Percentiles rank a stretch among this genome's conserved stretches.
Conservation (phyloP, 2,113 vertebrate genomes). For the Raphicerus campestris region DNA sequence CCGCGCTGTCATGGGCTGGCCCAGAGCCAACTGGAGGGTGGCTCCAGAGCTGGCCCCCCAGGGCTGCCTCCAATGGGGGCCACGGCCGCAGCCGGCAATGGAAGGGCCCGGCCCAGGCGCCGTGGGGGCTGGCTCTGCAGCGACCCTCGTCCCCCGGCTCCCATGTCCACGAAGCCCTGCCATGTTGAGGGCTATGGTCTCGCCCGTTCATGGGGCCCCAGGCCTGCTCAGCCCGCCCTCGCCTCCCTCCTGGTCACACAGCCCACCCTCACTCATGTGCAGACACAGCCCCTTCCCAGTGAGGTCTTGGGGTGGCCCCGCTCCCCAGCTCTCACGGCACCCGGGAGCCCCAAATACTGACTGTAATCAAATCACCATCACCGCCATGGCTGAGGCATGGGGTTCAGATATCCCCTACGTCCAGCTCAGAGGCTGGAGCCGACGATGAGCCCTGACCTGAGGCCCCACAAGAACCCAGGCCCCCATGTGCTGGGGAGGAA, state of each 20-base stretch:
- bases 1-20: neutral
- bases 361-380: accelerated
- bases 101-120: neutral
- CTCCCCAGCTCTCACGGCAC: accelerated
- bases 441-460: accelerated
- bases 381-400: accelerated
- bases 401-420: accelerated
- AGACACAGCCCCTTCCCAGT: too few species aligned
- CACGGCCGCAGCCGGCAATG: accelerated
- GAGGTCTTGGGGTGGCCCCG: neutral
- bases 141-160: accelerated
- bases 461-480: too few species aligned
- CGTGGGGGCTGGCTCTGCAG: too few species aligned
- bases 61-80: accelerated
- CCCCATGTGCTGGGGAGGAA: neutral
- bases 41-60: accelerated
- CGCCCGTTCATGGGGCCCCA: accelerated
- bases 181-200: accelerated
- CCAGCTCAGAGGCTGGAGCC: neutral
- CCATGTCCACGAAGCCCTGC: neutral
- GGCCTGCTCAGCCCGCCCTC: neutral
- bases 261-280: neutral
- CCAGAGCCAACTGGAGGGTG: accelerated
- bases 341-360: accelerated
- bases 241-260: neutral